Conservation (phyloP, 64 coral and sea anemone genomes). For the Catalaphyllia jardinei region DNA sequence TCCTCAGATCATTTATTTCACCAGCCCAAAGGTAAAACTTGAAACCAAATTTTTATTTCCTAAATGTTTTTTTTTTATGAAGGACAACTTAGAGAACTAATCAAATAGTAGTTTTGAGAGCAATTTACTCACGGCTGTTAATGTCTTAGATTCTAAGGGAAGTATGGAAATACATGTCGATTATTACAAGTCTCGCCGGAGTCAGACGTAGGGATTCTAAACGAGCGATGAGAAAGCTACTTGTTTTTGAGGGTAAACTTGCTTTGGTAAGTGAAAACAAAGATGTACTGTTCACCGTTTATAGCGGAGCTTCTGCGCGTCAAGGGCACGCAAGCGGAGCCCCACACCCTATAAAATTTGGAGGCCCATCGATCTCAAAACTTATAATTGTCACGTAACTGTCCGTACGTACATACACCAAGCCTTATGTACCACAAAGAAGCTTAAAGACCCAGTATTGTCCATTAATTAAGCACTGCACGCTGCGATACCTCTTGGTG, state of each 20-base stretch:
- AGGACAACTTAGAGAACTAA: neutral
- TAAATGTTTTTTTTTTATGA: neutral
- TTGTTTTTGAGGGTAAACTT: slow-evolving; percentile 55
- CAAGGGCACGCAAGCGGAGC: too few species aligned
- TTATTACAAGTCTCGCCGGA: slow-evolving; percentile 49
- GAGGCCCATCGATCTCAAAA: too few species aligned
- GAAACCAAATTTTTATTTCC: neutral
- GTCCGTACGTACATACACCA: too few species aligned
- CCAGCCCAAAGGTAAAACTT: slow-evolving; percentile 53
- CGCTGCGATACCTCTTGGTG: too few species aligned
- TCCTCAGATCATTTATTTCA: slow-evolving; percentile 82
- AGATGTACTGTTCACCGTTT: neutral
- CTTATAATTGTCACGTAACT: too few species aligned
- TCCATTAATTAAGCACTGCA: too few species aligned
- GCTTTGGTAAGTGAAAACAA: slow-evolving; percentile 40
- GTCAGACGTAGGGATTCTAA: neutral
- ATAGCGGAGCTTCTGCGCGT: too few species aligned
- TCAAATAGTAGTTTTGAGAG: too few species aligned
- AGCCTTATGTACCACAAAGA: too few species aligned
- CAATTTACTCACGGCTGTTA: too few species aligned
- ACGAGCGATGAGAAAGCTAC: slow-evolving; percentile 27
- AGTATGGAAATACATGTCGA: slow-evolving; percentile 60
- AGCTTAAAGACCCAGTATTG: too few species aligned
- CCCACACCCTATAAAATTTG: too few species aligned
- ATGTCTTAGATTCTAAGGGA: slow-evolving; percentile 36